Base-by-base conservation (phyloP, 2,888 invertebrate genomes). In the Melangyna quadrimaculata region DNA sequence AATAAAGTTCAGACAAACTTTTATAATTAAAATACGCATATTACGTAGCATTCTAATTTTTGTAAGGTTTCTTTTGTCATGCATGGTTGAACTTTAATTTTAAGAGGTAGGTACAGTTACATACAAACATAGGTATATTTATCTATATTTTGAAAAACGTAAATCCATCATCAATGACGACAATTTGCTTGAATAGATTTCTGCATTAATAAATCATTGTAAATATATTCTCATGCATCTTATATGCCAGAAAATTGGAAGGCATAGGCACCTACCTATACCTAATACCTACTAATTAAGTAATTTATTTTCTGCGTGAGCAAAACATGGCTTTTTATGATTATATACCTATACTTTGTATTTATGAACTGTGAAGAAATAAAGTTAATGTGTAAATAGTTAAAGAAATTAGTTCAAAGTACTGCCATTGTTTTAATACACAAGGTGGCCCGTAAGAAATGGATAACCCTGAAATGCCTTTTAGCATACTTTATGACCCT, bases 51-150 rank as follows among this genome's bases (percentile, higher is more conserved):
- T 37, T 37, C 6, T 59, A 37, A 22, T 27, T 63, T 29, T 43
- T 63, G 12, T 63, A 40, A 43, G 63, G 40, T 29, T 63, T 63
- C 43, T 43, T 17, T 63, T 43, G 43, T 7, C 29, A 45, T 19
- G 29, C 45, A 7, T 65, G 17, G 63, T 27, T 45, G 29, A 29
- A 65, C 45, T 65, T 45, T 45, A 65, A 45, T 65, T 45, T 45
- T 19, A 6, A 6, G 2, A 24, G 22, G n/a, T 59, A 43, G n/a
- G n/a, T 12, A 12, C 12, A 40, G 1, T 1, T 9, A 32, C 5
- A 6, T 37, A 37, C 6, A 5, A 1, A n/a, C 0, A 5, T 17
- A 40, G 1, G 9, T 35, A 3, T 35, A 29, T 14, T 3, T 14
- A 22, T 32, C n/a, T 37, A 14, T 24, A 14, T 24, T 27, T 53